These are phyloP conservation scores for Chiloscyllium punctatum DNA, from an alignment of 2,797 vertebrate species.

Conservation along the genomic window DNA sequence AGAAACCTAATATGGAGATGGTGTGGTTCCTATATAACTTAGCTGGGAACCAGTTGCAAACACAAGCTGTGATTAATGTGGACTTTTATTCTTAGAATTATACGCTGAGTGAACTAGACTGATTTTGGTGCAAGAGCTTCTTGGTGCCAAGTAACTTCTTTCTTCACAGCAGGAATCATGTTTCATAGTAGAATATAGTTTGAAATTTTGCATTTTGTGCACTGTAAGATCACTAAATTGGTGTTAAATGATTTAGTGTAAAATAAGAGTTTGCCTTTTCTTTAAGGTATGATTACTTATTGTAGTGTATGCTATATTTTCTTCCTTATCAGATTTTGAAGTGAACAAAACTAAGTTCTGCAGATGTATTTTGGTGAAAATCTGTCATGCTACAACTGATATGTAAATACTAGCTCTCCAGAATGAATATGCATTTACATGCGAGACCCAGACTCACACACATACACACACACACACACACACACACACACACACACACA, in stretches of 20 bases:
- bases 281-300: background rate
- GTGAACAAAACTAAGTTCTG: background rate
- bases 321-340: background rate
- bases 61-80: slow-evolving; percentile 2
- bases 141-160: background rate
- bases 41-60: background rate
- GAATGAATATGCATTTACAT: background rate
- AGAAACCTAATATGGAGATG: slow-evolving; percentile 1
- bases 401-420: background rate
- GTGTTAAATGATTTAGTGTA: background rate
- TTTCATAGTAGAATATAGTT: background rate
- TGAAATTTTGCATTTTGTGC: background rate
- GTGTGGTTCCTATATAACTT: slow-evolving; percentile 19
- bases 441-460: too few relatives aligned
- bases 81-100: slow-evolving; percentile 22
- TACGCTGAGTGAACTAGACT: background rate
- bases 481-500: too few relatives aligned
- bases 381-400: background rate
- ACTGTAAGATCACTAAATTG: background rate
- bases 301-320: background rate
- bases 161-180: background rate
- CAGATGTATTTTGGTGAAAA: background rate
- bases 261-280: background rate
- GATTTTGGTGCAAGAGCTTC: background rate
- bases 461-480: too few relatives aligned